Conservation (phyloP, 2,113 vertebrate species). For the Otocyon megalotis region DNA sequence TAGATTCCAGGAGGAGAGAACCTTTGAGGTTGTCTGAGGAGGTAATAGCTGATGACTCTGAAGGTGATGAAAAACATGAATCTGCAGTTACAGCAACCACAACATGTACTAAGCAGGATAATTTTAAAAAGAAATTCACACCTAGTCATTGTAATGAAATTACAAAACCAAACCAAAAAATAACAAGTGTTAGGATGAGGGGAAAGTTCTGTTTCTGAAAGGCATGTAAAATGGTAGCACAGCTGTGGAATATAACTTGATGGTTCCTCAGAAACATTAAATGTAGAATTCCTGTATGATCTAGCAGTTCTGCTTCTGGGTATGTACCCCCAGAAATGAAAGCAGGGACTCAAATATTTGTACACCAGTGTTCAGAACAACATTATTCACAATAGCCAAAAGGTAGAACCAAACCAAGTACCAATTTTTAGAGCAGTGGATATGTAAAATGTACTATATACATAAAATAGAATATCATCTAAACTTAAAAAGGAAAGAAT, state of each 20-base stretch:
- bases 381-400: not conserved
- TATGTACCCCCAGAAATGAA: not conserved
- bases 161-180: not conserved
- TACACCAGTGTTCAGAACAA: not conserved
- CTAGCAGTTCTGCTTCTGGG: not conserved
- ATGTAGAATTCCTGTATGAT: not conserved
- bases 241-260: not conserved
- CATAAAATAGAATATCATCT: not conserved
- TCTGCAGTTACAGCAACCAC: not conserved
- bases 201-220: not conserved
- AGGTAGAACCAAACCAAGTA: not conserved
- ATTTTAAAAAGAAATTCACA: not conserved
- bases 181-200: not conserved
- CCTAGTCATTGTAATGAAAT: not conserved
- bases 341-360: not conserved
- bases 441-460: not conserved
- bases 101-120: not conserved
- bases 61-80: not conserved
- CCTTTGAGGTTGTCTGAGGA: not conserved
- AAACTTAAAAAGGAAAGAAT: not conserved
- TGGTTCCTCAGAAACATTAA: not conserved
- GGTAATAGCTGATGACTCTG: not conserved
- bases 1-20: not conserved
- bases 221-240: not conserved
- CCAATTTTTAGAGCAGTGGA: not conserved